These are phyloP conservation scores for Pterostichus niger DNA, from an alignment of 2,888 invertebrate species.

Conservation along the genomic window DNA sequence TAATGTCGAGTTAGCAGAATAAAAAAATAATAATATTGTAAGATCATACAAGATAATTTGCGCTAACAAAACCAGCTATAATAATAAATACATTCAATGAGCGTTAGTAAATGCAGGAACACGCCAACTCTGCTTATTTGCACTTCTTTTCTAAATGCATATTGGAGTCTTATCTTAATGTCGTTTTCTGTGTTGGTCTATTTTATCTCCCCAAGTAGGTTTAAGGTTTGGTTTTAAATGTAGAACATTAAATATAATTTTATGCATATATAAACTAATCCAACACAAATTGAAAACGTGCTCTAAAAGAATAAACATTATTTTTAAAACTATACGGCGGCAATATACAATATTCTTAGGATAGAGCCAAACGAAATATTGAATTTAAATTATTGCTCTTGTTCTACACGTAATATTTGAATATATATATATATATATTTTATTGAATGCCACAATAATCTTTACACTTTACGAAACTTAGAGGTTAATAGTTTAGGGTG, in stretches of 20 bases:
- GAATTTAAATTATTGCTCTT: no score
- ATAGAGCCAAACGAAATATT: no score
- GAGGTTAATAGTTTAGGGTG: no score
- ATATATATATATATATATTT: no score
- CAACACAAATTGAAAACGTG: constrained; percentile 46
- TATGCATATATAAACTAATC: constrained; percentile 34
- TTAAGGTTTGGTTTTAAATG: constrained; percentile 29
- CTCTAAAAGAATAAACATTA: constrained; percentile 23
- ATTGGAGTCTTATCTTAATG: constrained; percentile 57
- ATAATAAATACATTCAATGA: constrained; percentile 42
- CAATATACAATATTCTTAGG: no score
- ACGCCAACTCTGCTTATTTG: constrained; percentile 41
- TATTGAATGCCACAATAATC: no score
- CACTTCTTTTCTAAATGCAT: constrained; percentile 55
- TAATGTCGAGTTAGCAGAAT: background rate
- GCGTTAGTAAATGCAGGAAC: constrained; percentile 46
- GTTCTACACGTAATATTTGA: no score
- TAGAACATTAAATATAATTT: constrained; percentile 25
- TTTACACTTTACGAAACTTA: no score
- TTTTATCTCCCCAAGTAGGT: constrained; percentile 1
- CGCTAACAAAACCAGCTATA: constrained; percentile 6
- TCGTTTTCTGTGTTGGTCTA: constrained; percentile 41
- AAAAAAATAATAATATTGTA: constrained; percentile 9
- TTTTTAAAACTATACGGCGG: constrained; percentile 14
- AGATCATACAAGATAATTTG: constrained; percentile 1